Percentiles rank a stretch among this genome's conserved stretches.
Evolutionary conservation across 64 coral and sea anemone species (phyloP).

Genomic region (Orbicella faveolata): DNA sequence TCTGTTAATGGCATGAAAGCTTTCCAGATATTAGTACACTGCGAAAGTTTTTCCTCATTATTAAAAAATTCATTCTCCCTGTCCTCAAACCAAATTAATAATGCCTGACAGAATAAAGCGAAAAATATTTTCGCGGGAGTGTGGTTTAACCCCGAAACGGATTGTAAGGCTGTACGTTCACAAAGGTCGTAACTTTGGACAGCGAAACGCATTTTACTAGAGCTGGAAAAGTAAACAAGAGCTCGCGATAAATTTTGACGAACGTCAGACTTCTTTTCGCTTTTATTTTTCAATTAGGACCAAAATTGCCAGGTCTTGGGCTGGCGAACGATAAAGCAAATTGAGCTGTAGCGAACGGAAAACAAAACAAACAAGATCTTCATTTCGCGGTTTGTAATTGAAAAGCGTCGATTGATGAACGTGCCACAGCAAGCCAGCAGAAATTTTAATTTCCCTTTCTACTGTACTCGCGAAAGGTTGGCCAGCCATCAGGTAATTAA

Average conservation of each 20-base stretch:
- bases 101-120: background rate
- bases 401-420: slow-evolving; percentile 32
- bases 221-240: too few relatives aligned
- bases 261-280: slow-evolving; percentile 1
- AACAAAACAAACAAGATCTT: slow-evolving; percentile 41
- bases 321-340: background rate
- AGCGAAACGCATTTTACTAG: too few relatives aligned
- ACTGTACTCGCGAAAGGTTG: slow-evolving; percentile 18
- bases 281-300: slow-evolving; percentile 5
- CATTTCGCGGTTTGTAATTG: slow-evolving; percentile 33
- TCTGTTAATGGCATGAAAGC: slow-evolving; percentile 29
- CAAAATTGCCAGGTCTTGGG: slow-evolving; percentile 2
- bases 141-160: too few relatives aligned
- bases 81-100: background rate
- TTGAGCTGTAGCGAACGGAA: slow-evolving; percentile 6
- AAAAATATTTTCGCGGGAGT: background rate
- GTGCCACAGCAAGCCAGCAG: slow-evolving; percentile 23
- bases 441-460: slow-evolving; percentile 50
- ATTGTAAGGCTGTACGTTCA: too few relatives aligned
- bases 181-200: too few relatives aligned
- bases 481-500: slow-evolving; percentile 45
- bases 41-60: background rate
- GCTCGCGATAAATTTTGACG: background rate
- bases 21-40: slow-evolving; percentile 8
- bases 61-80: background rate